phyloP scores from a whole-genome alignment of 2,888 invertebrate genomes.

The Leucoma salicis region DNA sequence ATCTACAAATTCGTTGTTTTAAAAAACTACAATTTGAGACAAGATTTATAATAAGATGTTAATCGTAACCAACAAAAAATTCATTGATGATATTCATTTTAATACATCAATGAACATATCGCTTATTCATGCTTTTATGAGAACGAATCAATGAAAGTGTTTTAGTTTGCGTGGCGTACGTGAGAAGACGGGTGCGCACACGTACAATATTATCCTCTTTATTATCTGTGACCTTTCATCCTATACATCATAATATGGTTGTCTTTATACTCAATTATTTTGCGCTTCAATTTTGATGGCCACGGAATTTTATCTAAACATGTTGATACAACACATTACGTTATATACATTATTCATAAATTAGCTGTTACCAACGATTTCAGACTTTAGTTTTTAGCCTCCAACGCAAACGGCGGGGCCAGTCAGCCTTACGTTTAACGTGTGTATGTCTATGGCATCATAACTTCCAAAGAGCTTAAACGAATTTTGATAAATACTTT shows the following conservation, averaged over 20 bases:
- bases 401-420: no score
- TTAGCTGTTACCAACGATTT: not conserved
- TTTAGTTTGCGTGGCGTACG: slow-evolving; percentile 34
- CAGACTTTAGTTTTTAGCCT: no score
- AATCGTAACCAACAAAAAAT: slow-evolving; percentile 10
- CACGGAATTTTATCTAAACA: slow-evolving; percentile 31
- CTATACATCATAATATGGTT: slow-evolving; percentile 39
- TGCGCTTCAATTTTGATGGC: slow-evolving; percentile 38
- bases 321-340: slow-evolving; percentile 20
- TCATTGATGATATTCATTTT: slow-evolving; percentile 6
- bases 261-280: slow-evolving; percentile 47
- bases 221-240: slow-evolving; percentile 31
- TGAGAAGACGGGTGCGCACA: slow-evolving; percentile 15
- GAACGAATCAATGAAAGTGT: slow-evolving; percentile 39
- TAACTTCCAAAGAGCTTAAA: no score
- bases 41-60: not conserved
- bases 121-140: slow-evolving; percentile 18
- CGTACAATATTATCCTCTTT: slow-evolving; percentile 21
- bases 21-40: not conserved
- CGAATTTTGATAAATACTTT: no score
- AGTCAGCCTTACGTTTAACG: no score
- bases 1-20: no score
- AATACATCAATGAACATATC: slow-evolving; percentile 19
- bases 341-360: not conserved
- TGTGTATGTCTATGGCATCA: no score